These are phyloP conservation scores for Drosophila barbarae DNA, from an alignment of 2,888 invertebrate genomes.

Conservation along the genomic window DNA sequence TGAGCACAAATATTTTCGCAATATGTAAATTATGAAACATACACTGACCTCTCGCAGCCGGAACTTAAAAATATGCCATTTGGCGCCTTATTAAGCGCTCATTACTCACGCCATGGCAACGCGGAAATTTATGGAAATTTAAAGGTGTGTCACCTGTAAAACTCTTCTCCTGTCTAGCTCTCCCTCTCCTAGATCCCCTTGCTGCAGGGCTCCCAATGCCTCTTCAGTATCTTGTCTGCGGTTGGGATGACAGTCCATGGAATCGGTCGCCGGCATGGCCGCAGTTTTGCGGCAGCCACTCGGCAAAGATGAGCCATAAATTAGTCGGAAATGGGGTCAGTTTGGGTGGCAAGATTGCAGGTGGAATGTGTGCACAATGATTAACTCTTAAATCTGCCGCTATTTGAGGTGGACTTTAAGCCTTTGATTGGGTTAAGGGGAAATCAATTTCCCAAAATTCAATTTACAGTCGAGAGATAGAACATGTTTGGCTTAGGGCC, in stretches of 20 bases:
- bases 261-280: slow-evolving; percentile 39
- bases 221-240: slow-evolving; percentile 44
- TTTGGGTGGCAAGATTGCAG: slow-evolving; percentile 5
- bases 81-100: slow-evolving; percentile 61
- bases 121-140: slow-evolving; percentile 34
- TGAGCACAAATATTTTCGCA: slow-evolving; percentile 57
- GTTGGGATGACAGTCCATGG: slow-evolving; percentile 54
- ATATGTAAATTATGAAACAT: slow-evolving; percentile 51
- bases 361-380: slow-evolving; percentile 12
- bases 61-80: slow-evolving; percentile 47
- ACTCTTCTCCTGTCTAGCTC: slow-evolving; percentile 10
- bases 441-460: slow-evolving; percentile 38
- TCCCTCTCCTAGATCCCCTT: neutral
- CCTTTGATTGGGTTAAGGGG: slow-evolving; percentile 4
- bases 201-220: neutral
- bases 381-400: slow-evolving; percentile 32
- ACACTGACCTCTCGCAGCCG: slow-evolving; percentile 24
- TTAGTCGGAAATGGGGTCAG: slow-evolving; percentile 17
- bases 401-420: slow-evolving; percentile 21
- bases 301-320: slow-evolving; percentile 39
- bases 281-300: slow-evolving; percentile 53
- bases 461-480: slow-evolving; percentile 19
- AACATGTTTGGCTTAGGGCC: slow-evolving; percentile 4
- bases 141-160: slow-evolving; percentile 10
- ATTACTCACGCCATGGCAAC: slow-evolving; percentile 54